Base-by-base conservation (phyloP, 2,888 invertebrate species). In the Crioceris asparagi region DNA sequence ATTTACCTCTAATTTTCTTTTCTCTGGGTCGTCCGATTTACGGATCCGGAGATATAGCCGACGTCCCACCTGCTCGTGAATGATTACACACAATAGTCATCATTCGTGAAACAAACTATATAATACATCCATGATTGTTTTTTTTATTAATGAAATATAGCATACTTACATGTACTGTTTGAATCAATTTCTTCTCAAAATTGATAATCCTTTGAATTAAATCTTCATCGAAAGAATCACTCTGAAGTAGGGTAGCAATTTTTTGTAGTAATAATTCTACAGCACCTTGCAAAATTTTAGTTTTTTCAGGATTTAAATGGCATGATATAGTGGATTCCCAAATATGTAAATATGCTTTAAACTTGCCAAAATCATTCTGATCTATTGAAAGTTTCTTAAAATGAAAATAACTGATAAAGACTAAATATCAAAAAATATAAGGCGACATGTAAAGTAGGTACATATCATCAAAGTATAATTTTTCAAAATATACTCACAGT, bases 301-400 rank as follows among this genome's bases (percentile, higher is more conserved):
- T 51, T 52, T 62, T 63, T 1, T 41, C 29, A 7, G 54, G 44
- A 44, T 61, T 62, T 18, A 64, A 52, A 44, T 53, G 51, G 16
- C 57, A 53, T 17, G 48, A 39, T 26, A 62, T 29, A 19, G 62
- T 51, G 3, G 49, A 49, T 38, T 53, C 53, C 59, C 60, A 60
- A 3, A 48, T 55, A 43, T 51, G 52, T 11, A 59, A 37, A 26
- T 51, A 43, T 21, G 45, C 47, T 16, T 19, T 21, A 38, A 53
- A 46, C 10, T 35, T 17, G 15, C 35, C 27, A n/a, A 36, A 25
- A 32, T 53, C 38, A 17, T 42, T 41, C 12, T 34, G 29, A 3
- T 40, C 38, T 6, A 52, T 33, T 3, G 43, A 32, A 15, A 32
- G 32, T 35, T 40, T 36, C 53, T 55, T 30, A 41, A 53, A 50